These are phyloP conservation scores for Epinotia brunnichana DNA, from an alignment of 2,888 invertebrate species.

Conservation along the genomic window DNA sequence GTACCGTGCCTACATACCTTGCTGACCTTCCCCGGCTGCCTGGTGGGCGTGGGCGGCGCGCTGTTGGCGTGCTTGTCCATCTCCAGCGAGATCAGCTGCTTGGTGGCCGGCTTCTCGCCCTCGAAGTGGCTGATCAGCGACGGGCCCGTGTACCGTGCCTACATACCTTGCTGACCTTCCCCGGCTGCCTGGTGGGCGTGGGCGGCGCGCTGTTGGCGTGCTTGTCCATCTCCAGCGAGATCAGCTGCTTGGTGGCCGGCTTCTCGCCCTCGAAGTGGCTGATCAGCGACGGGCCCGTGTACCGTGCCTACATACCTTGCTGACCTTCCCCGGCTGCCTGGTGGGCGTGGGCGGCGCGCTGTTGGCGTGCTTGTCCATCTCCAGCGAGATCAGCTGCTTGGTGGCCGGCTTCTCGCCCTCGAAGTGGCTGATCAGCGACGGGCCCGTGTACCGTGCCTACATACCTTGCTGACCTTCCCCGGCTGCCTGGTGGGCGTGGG, in stretches of 20 bases:
- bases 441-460: conserved; percentile 83
- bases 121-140: conserved; percentile 91
- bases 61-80: conserved; percentile 91
- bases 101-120: conserved; percentile 92
- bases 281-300: conserved; percentile 88
- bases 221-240: conserved; percentile 93
- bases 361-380: conserved; percentile 91
- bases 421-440: conserved; percentile 89
- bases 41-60: conserved; percentile 89
- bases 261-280: conserved; percentile 94
- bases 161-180: conserved; percentile 72
- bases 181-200: conserved; percentile 86
- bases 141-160: conserved; percentile 84
- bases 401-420: conserved; percentile 94
- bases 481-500: conserved; percentile 89
- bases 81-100: conserved; percentile 93
- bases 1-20: conserved; percentile 58
- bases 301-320: conserved; percentile 60
- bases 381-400: conserved; percentile 92
- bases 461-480: conserved; percentile 73
- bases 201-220: conserved; percentile 90
- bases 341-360: conserved; percentile 90
- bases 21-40: conserved; percentile 82
- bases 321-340: conserved; percentile 82
- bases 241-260: conserved; percentile 91